Conservation (phyloP, 2,797 vertebrate species). For the Coendou prehensilis region DNA sequence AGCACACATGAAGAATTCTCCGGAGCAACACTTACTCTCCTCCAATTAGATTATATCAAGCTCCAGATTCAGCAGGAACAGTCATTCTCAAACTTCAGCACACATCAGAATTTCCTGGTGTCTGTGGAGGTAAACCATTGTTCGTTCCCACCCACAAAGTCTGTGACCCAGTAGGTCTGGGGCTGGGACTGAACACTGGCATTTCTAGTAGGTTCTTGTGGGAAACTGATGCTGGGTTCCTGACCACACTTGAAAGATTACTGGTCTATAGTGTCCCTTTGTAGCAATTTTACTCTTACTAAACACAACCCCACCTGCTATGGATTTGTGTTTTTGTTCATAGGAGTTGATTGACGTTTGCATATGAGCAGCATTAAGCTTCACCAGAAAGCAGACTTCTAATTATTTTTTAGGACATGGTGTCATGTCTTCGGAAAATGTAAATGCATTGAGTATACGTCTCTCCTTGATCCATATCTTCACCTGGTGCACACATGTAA, state of each 20-base stretch:
- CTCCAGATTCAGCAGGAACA: background rate
- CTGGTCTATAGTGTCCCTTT: background rate
- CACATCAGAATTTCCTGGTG: background rate
- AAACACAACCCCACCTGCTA: background rate
- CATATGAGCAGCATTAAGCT: conserved; percentile 21
- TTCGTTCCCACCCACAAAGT: background rate
- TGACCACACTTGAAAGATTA: background rate
- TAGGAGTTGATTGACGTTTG: conserved; percentile 25
- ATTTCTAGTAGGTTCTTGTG: background rate
- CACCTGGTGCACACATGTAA: conserved; percentile 44
- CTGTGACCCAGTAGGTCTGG: background rate
- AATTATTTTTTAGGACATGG: conserved; percentile 62
- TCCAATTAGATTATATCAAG: background rate
- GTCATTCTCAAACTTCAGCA: background rate
- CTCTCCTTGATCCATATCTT: background rate
- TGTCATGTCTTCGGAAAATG: conserved; percentile 65
- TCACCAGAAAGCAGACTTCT: conserved; percentile 21
- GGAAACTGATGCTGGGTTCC: background rate
- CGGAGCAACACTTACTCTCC: background rate
- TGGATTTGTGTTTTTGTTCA: conserved; percentile 52
- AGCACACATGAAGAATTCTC: background rate
- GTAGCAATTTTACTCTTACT: background rate
- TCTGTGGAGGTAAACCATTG: background rate
- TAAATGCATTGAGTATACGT: conserved; percentile 7
- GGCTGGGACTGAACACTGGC: background rate